Conservation (phyloP, 2,113 vertebrate genomes). For the Ceyx margarethae region DNA sequence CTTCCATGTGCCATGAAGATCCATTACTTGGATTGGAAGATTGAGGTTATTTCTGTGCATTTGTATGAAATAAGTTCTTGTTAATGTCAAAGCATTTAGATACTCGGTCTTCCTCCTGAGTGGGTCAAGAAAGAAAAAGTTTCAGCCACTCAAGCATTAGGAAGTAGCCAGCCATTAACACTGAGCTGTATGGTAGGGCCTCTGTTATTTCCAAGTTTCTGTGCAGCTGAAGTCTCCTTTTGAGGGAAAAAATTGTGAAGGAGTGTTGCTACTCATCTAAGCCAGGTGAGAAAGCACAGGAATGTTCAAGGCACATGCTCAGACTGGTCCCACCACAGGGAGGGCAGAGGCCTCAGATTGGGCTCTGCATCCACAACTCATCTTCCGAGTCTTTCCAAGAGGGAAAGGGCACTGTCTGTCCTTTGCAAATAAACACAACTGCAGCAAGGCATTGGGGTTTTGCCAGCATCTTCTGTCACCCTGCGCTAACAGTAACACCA, state of each 20-base stretch:
- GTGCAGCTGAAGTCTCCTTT: neutral
- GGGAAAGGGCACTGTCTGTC: neutral
- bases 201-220: neutral
- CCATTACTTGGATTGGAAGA: neutral
- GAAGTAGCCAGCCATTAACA: neutral
- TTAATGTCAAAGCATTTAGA: neutral
- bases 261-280: neutral
- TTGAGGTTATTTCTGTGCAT: neutral
- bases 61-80: neutral
- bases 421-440: neutral
- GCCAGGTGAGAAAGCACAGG: neutral
- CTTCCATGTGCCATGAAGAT: neutral
- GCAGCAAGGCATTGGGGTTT: neutral
- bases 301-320: fast-evolving
- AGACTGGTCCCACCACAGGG: neutral
- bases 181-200: fast-evolving
- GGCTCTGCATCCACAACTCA: neutral
- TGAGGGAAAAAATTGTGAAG: neutral
- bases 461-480: neutral
- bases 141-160: neutral
- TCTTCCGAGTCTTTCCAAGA: neutral
- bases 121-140: neutral
- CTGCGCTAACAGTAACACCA: fast-evolving
- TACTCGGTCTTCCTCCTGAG: neutral
- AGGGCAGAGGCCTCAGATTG: neutral